Percentiles rank a stretch among this genome's conserved stretches.
Evolutionary conservation across 2,888 invertebrate genomes (phyloP).

Genomic region (Frankliniella fusca): DNA sequence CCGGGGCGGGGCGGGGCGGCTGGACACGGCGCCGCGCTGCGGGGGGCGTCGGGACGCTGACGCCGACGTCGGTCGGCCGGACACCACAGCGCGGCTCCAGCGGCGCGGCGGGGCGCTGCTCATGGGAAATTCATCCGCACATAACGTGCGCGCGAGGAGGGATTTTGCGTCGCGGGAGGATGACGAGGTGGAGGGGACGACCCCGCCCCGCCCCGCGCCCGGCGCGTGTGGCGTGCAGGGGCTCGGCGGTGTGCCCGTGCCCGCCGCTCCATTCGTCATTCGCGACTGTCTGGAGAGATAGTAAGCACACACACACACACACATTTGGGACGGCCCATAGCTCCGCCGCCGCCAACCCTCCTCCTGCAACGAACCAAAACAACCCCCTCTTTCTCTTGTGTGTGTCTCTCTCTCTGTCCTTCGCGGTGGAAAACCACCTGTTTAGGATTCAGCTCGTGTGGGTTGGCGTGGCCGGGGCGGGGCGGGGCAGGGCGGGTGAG

Average conservation of each 20-base stretch:
- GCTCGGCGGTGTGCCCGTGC: background rate
- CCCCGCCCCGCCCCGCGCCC: no score
- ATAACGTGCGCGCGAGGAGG: no score
- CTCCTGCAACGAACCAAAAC: background rate
- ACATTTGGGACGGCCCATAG: background rate
- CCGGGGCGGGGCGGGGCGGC: no score
- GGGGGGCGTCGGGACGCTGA: no score
- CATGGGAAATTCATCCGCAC: conserved; percentile 10
- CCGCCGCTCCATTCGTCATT: background rate
- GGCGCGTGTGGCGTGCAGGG: no score
- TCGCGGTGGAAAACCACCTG: background rate
- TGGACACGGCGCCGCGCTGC: background rate
- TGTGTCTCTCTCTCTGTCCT: no score
- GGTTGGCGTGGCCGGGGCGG: background rate
- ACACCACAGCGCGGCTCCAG: background rate
- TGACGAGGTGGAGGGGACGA: no score
- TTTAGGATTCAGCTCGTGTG: background rate
- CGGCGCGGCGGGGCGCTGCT: background rate
- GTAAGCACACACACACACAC: no score
- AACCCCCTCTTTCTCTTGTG: no score
- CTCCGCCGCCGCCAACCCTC: background rate
- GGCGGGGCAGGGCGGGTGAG: background rate
- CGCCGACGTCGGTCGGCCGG: background rate
- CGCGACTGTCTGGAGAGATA: background rate
- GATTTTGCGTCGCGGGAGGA: no score